A percentile compares a stretch with the other conserved stretches of the same genome.
phyloP scores from a whole-genome alignment of 2,797 vertebrate species.

The Intellagama lesueurii region DNA sequence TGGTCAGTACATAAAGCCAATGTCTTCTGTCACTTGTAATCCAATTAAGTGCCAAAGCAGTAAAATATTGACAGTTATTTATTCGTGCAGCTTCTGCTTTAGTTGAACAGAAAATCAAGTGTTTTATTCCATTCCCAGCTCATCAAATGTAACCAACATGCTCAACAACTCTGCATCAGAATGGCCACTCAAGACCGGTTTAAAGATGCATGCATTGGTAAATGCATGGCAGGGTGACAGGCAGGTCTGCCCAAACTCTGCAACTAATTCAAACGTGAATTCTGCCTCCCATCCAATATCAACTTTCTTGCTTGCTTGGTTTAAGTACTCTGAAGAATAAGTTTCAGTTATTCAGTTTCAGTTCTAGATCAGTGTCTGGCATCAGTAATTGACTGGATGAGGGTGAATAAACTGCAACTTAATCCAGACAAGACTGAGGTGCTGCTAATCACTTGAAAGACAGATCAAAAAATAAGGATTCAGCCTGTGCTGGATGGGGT shows the following conservation, averaged over 20 bases:
- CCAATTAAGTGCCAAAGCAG: constrained; percentile 34
- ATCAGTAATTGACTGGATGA: no score
- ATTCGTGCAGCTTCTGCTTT: background rate
- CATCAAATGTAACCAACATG: background rate
- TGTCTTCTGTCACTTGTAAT: constrained; percentile 44
- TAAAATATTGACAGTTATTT: constrained; percentile 47
- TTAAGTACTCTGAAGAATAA: no score
- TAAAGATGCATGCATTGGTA: background rate
- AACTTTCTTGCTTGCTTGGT: no score
- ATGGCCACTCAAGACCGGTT: background rate
- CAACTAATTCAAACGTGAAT: background rate
- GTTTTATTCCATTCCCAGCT: constrained; percentile 36
- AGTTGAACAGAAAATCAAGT: background rate
- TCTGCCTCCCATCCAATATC: background rate
- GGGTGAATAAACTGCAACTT: no score
- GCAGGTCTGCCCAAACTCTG: background rate
- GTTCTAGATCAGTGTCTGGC: no score
- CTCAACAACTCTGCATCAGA: background rate
- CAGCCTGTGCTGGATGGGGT: no score
- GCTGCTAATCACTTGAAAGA: no score
- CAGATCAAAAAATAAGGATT: no score
- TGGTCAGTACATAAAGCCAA: constrained; percentile 23
- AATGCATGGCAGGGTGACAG: background rate
- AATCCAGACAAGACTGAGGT: no score
- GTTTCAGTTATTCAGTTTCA: no score